Base-by-base conservation (phyloP, 2,797 vertebrate species). In the Aldrovandia affinis region DNA sequence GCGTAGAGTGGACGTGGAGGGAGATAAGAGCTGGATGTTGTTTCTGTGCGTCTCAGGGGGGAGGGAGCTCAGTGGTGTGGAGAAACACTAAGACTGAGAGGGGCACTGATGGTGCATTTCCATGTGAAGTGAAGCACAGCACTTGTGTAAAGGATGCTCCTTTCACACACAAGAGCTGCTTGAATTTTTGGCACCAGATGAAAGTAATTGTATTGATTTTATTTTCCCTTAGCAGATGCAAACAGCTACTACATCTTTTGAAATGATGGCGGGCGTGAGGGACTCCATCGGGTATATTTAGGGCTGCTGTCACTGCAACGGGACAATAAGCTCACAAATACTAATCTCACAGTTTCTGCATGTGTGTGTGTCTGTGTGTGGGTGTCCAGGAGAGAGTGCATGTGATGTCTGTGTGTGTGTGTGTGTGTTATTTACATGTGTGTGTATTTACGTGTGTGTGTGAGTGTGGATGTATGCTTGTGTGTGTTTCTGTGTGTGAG, bases 401-500 rank as follows among this genome's bases (percentile, higher is more conserved):
- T 42, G n/a, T 78, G 47, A 30, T 30, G 73, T 80, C 80, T 47
- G 79, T 33, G 84, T 36, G 30, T 73, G 52, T 33, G 80, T 77
- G 47, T 15, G 50, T n/a, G n/a, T n/a, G n/a, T n/a, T n/a, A n/a
- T n/a, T n/a, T n/a, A n/a, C n/a, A n/a, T n/a, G 70, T 81, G 33
- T 73, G 52, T 85, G 81, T 61, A 78, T 81, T n/a, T n/a, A n/a
- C n/a, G 63, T 81, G 77, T 82, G 44, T 78, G 15, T 80, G 18
- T 57, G 18, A 14, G 70, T 81, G 33, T 73, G 52, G n/a, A n/a
- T n/a, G n/a, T n/a, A n/a, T n/a, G n/a, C n/a, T n/a, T n/a, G n/a
- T n/a, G n/a, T n/a, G n/a, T n/a, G n/a, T n/a, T n/a, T n/a, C n/a
- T 85, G 81, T 61, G 78, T 81, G 63, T 81, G 77, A 80, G 44